Conservation (phyloP, 2,113 vertebrate genomes). For the Chloropsis hardwickii region DNA sequence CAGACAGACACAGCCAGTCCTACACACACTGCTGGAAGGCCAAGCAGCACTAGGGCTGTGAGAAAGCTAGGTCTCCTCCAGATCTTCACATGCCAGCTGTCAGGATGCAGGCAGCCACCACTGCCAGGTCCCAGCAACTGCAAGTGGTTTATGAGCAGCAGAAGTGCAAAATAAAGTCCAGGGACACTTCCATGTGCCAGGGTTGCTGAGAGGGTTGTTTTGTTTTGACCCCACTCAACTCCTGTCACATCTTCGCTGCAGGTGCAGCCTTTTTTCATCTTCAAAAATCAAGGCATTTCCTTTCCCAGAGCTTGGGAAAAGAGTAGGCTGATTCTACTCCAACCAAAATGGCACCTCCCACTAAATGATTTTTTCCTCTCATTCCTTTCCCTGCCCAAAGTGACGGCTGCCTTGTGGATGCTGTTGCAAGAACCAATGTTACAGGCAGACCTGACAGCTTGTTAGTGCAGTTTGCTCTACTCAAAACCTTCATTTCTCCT, state of each 20-base stretch:
- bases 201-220: not conserved
- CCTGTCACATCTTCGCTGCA: not conserved
- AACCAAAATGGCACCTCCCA: not conserved
- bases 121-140: not conserved
- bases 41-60: not conserved
- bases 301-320: not conserved
- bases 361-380: not conserved
- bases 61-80: not conserved
- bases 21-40: not conserved
- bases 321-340: not conserved
- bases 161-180: not conserved
- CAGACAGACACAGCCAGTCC: not conserved
- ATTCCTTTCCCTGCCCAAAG: not conserved
- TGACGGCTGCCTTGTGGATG: not conserved
- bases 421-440: not conserved
- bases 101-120: not conserved
- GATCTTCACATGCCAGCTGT: not conserved
- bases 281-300: slow-evolving; percentile 7
- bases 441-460: not conserved
- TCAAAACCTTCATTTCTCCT: not conserved
- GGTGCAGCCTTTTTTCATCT: not conserved
- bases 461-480: not conserved
- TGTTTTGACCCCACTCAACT: not conserved
- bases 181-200: not conserved
- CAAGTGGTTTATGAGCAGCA: not conserved